Base-by-base conservation (phyloP, 2,797 vertebrate species). In the Lepilemur ruficaudatus region DNA sequence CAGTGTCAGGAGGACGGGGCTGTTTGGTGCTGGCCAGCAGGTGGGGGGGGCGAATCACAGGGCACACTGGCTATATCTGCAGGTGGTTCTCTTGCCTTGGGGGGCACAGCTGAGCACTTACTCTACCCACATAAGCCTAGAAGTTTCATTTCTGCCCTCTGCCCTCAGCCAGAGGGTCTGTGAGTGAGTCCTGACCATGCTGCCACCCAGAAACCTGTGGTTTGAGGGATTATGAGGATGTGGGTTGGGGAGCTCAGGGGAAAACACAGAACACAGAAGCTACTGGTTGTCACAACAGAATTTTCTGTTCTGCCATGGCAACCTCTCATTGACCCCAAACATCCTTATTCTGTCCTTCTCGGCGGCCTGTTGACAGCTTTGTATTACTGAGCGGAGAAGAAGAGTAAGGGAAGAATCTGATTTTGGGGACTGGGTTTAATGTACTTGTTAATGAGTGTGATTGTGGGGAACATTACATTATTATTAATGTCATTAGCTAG, bases 241-340 rank as follows among this genome's bases (percentile, higher is more conserved):
- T 95, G 90, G 95, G 50, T 83, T 4, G 52, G 14, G 55, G 92
- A 86, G 12, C 55, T 89, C 65, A 52, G 79, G 95, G 95, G 70
- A 83, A 95, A 96, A 73, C 83, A 90, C 73, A 95, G 84, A 92
- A 93, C 65, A 75, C 55, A 96, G 96, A 96, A 89, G 82, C 95
- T 82, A 86, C 75, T 59, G 69, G 41, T 52, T 80, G 12, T 55
- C 38, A 28, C 65, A 84, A 91, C 22, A 63, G 91, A 76, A 59
- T 86, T 89, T 87, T 76, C 55, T 61, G 61, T 65, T 84, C 50
- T 70, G 25, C 15, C 43, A 43, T 9, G 15, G 32, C 59, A 61
- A 46, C 17, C 11, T 57, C 43, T n/a, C 35, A 70, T 25, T 80
- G 91, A 59, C 79, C 70, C 83, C 79, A 86, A 5, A 92, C 57